These are phyloP conservation scores for Apteryx owenii DNA, from an alignment of 2,113 vertebrate species.

Conservation along the genomic window DNA sequence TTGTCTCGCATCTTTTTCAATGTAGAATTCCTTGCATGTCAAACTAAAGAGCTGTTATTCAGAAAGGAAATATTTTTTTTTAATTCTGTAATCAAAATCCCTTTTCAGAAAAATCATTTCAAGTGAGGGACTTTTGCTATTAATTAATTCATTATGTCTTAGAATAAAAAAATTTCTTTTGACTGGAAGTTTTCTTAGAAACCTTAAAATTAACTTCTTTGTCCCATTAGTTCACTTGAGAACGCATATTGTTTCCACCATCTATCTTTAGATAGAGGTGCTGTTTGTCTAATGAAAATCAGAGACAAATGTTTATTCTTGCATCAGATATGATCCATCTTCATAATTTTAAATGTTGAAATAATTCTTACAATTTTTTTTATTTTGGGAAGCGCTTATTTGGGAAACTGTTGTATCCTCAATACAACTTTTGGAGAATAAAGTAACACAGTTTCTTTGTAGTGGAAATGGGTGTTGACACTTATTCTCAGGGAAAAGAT, in stretches of 20 bases:
- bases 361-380: neutral
- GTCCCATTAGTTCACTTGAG: neutral
- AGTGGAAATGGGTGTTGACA: neutral
- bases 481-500: neutral
- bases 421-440: neutral
- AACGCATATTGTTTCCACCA: neutral
- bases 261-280: neutral
- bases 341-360: neutral
- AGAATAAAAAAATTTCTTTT: neutral
- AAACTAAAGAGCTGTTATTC: neutral
- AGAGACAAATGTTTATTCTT: neutral
- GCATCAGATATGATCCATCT: neutral
- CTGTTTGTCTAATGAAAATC: neutral
- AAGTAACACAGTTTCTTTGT: neutral
- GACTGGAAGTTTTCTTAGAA: neutral
- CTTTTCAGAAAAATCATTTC: neutral
- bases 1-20: neutral
- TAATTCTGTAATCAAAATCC: neutral
- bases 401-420: neutral
- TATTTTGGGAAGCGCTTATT: neutral
- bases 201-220: neutral
- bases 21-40: neutral
- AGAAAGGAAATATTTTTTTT: neutral
- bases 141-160: neutral
- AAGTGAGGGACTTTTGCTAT: neutral